Percentiles rank a stretch among this genome's conserved stretches.
phyloP scores from a whole-genome alignment of 2,113 vertebrate genomes.

The Synodontis membranacea region DNA sequence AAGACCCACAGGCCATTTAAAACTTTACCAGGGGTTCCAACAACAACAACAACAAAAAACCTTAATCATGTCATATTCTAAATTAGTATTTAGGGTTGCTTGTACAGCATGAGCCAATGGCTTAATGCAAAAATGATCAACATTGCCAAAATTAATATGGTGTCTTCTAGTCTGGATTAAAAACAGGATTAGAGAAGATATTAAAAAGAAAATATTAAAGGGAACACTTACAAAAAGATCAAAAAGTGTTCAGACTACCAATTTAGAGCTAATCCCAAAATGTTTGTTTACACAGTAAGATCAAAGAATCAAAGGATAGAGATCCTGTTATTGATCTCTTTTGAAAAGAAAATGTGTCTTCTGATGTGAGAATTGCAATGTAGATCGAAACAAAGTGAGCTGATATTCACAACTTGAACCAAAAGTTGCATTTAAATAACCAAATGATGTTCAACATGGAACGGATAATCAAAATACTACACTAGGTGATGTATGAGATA shows the following conservation, averaged over 20 bases:
- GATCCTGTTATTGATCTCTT: constrained; percentile 44
- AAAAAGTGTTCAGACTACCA: constrained; percentile 50
- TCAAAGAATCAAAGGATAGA: constrained; percentile 51
- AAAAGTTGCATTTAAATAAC: constrained; percentile 28
- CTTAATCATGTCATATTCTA: constrained; percentile 15
- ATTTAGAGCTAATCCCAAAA: constrained; percentile 55
- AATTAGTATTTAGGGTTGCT: constrained; percentile 34
- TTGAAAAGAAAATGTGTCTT: constrained; percentile 43
- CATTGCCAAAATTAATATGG: constrained; percentile 15
- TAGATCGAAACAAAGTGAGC: constrained; percentile 46
- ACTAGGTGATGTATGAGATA: neutral
- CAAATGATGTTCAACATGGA: neutral
- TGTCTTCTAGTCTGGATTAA: constrained; percentile 16
- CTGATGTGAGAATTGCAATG: constrained; percentile 44
- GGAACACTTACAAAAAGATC: constrained; percentile 14
- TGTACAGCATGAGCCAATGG: neutral
- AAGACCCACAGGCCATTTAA: neutral
- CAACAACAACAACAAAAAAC: constrained; percentile 1
- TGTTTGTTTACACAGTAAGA: constrained; percentile 54
- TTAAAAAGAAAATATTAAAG: constrained; percentile 13
- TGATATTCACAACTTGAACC: constrained; percentile 39
- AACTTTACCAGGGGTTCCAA: neutral
- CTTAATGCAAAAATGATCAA: constrained; percentile 18
- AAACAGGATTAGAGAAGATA: constrained; percentile 31
- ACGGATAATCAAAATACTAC: neutral